Evolutionary conservation across 2,797 vertebrate genomes (phyloP).

Genomic region (Fundulus diaphanus): DNA sequence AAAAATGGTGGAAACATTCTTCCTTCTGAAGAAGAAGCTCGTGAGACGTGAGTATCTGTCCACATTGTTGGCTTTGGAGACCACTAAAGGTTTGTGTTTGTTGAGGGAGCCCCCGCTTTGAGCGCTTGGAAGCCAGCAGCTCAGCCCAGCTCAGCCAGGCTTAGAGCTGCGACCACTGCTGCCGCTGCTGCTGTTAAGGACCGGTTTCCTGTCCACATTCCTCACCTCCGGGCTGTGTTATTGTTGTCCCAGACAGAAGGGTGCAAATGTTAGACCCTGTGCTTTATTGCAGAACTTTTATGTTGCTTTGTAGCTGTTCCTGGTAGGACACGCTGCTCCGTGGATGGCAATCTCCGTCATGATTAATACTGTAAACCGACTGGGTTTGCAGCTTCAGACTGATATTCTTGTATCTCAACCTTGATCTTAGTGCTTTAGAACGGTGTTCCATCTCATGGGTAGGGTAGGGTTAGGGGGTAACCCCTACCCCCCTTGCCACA

Average conservation of each 20-base stretch:
- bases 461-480: too few relatives aligned
- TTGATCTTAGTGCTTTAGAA: not conserved
- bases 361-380: not conserved
- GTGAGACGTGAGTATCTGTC: not conserved
- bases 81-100: slow-evolving; percentile 39
- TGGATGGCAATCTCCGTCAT: not conserved
- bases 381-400: not conserved
- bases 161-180: slow-evolving; percentile 34
- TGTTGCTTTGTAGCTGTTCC: not conserved
- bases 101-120: slow-evolving; percentile 17
- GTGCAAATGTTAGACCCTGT: slow-evolving; percentile 36
- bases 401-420: not conserved
- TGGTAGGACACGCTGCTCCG: not conserved
- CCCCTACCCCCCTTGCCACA: too few relatives aligned
- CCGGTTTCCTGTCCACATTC: slow-evolving; percentile 75
- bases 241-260: slow-evolving; percentile 66
- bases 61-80: slow-evolving; percentile 16
- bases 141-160: slow-evolving; percentile 29
- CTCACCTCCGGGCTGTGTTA: slow-evolving; percentile 68
- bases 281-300: not conserved
- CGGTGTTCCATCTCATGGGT: not conserved
- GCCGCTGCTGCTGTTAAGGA: slow-evolving; percentile 49
- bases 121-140: slow-evolving; percentile 36
- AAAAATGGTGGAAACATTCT: not conserved
- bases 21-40: not conserved